Base-by-base conservation (phyloP, 2,797 vertebrate species). In the Pangasius krempfi region DNA sequence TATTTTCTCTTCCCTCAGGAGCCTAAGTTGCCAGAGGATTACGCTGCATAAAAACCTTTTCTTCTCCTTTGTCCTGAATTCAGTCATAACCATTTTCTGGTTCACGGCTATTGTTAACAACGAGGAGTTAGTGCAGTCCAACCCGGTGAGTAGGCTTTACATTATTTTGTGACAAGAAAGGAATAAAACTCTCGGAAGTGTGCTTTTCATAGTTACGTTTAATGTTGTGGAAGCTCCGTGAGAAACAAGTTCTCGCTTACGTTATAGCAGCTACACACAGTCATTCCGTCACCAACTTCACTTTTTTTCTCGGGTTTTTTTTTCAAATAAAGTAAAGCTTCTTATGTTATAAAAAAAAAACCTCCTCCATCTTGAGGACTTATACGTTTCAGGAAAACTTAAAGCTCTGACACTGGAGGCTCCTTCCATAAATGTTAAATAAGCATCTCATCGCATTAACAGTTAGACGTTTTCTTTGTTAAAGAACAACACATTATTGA, bases 11-110 rank as follows among this genome's bases (percentile, higher is more conserved):
- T 44, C 88, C 90, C 27, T 84, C 92, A 99, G 99, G 96, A 99
- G 98, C 91, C 94, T 99, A 91, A 99, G 98, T 92, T 99, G 99
- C 94, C 98, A 99, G 87, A 98, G 99, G 92, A 98, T 99, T 91
- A 99, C 99, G 0, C 96, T 99, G 78, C 99, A 99, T 91, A 99
- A 99, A 95, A 99, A 99, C 93, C 97, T 99, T 22, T 99, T 99
- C 92, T 95, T 98, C 92, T 99, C 99, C 0, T 99, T 99, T 40
- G 96, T 98, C 87, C 95, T 97, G 54, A 98, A 99, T 94, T 99
- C 98, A 0, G 22, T 98, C 88, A 96, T 98, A 88, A 99, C 98
- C 1, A 97, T 99, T 60, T 96, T 98, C 90, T 96, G 95, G 79
- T 94, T 99, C 70, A 97, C 97, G 0, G 97, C 95, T 0, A 94